Evolutionary conservation across 1,140 invertebrate species (phyloP).

Genomic region (Drosophila mauritiana): DNA sequence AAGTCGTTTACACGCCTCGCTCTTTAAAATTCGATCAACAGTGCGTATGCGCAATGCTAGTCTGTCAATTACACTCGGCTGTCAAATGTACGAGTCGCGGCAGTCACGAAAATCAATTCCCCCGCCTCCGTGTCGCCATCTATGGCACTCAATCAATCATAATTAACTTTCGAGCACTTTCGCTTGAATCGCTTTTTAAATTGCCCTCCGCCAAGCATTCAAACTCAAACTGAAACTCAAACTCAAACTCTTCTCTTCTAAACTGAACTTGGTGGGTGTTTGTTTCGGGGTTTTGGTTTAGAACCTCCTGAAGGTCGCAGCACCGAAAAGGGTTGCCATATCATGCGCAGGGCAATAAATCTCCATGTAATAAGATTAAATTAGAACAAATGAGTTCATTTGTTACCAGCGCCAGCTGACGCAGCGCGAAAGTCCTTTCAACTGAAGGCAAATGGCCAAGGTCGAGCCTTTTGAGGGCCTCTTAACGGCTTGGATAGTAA

Average conservation of each 20-base stretch:
- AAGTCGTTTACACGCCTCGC: slow-evolving; percentile 24
- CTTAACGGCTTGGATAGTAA: slow-evolving; percentile 19
- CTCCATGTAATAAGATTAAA: slow-evolving; percentile 76
- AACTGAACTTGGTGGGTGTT: too few relatives aligned
- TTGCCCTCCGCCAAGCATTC: slow-evolving; percentile 22
- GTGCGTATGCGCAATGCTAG: slow-evolving; percentile 60
- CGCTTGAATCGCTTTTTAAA: slow-evolving; percentile 61
- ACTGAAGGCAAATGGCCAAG: slow-evolving; percentile 24
- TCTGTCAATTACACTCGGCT: slow-evolving; percentile 66
- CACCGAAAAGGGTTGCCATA: slow-evolving; percentile 61
- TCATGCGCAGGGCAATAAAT: slow-evolving; percentile 75
- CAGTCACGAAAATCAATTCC: slow-evolving; percentile 66
- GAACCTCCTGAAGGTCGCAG: slow-evolving; percentile 4
- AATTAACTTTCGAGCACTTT: slow-evolving; percentile 69
- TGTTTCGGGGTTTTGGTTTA: too few relatives aligned
- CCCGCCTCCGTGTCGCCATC: slow-evolving; percentile 45
- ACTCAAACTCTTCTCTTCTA: too few relatives aligned
- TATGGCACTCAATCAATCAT: slow-evolving; percentile 78
- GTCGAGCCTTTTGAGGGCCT: slow-evolving; percentile 1
- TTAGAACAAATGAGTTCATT: slow-evolving; percentile 81
- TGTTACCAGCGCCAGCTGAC: slow-evolving; percentile 49
- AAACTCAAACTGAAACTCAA: slow-evolving; percentile 4
- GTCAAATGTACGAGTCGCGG: slow-evolving; percentile 52
- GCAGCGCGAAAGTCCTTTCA: slow-evolving; percentile 26
- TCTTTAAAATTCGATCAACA: slow-evolving; percentile 51